Percentiles rank a stretch among this genome's conserved stretches.
Conservation (phyloP, 2,888 invertebrate genomes). For the Amphipoea oculea region DNA sequence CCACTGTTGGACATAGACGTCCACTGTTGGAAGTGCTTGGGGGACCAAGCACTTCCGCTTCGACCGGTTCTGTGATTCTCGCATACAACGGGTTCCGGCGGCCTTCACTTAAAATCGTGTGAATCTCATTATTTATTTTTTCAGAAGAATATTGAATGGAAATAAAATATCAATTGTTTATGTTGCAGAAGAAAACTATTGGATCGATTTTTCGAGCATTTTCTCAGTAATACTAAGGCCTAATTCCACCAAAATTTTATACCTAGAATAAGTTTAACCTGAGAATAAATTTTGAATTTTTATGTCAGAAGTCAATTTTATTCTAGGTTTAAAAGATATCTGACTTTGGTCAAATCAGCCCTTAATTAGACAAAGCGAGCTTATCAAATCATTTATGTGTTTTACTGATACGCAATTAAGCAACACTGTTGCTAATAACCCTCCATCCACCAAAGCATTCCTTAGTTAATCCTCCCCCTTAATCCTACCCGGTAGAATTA, state of each 20-base stretch:
- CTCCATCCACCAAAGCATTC: background rate
- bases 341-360: no score
- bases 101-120: no score
- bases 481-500: conserved; percentile 42
- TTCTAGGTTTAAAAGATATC: background rate
- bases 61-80: no score
- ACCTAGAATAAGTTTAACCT: no score
- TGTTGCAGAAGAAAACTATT: background rate
- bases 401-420: background rate
- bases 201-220: background rate
- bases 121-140: background rate
- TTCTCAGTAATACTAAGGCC: background rate
- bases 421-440: conserved; percentile 7
- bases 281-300: no score
- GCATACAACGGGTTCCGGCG: no score
- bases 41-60: no score
- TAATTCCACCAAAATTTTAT: no score
- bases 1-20: no score
- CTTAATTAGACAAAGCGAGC: no score
- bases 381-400: background rate
- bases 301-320: background rate
- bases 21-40: no score
- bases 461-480: conserved; percentile 16
- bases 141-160: background rate
- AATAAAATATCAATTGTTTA: background rate